phyloP scores from a whole-genome alignment of 2,888 invertebrate species.

The Amorpha juglandis region DNA sequence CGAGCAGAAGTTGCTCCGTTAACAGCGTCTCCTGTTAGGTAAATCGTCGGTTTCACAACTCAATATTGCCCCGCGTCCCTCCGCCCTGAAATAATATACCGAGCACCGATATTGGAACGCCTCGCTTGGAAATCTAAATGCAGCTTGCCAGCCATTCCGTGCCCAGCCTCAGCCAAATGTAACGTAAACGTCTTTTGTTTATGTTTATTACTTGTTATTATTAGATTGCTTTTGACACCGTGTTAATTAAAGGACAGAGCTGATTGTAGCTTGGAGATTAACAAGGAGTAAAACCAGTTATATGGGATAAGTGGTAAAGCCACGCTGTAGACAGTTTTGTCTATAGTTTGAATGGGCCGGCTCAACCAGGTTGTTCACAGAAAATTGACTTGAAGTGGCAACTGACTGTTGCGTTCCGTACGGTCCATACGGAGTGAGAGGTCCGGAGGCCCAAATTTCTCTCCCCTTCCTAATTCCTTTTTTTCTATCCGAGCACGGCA shows the following conservation, averaged over 20 bases:
- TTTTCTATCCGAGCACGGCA: too few species aligned
- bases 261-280: conserved; percentile 20
- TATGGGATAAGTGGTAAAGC: too few species aligned
- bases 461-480: too few species aligned
- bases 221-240: conserved; percentile 45
- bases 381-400: too few species aligned
- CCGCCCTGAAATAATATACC: conserved; percentile 77
- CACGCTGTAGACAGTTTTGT: too few species aligned
- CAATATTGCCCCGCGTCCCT: conserved; percentile 72
- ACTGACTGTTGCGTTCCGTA: too few species aligned
- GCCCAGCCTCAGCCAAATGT: conserved; percentile 64
- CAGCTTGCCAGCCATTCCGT: conserved; percentile 63
- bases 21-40: conserved; percentile 77
- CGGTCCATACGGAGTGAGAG: too few species aligned
- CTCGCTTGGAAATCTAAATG: conserved; percentile 70
- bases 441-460: too few species aligned
- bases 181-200: conserved; percentile 74
- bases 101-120: conserved; percentile 71
- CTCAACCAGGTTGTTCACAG: too few species aligned
- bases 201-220: conserved; percentile 42
- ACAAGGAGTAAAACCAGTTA: neutral
- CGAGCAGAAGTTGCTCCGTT: conserved; percentile 77
- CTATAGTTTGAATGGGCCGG: too few species aligned
- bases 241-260: conserved; percentile 47
- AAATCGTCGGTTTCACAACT: conserved; percentile 81